A percentile compares a stretch with the other conserved stretches of the same genome.
phyloP scores from a whole-genome alignment of 2,113 vertebrate genomes.

The Ammodytes dubius region DNA sequence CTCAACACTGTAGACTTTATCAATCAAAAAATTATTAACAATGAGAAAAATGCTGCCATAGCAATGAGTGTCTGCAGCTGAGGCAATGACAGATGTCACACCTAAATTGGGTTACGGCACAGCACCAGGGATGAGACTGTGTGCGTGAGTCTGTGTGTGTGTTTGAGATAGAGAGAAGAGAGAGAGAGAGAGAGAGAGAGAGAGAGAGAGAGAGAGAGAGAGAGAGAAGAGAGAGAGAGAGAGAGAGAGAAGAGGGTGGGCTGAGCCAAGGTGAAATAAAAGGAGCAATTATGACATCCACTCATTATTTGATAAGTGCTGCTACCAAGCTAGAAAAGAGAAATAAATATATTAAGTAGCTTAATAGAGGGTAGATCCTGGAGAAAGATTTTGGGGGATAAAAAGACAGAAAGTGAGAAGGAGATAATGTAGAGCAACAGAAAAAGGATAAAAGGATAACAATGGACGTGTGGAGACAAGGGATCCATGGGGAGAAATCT shows the following conservation, averaged over 20 bases:
- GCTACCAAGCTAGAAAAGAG: conserved; percentile 38
- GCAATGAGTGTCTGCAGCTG: conserved; percentile 46
- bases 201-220: background rate
- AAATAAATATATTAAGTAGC: conserved; percentile 56
- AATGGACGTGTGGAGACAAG: conserved; percentile 54
- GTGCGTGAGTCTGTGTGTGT: conserved; percentile 19
- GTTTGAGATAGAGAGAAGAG: conserved; percentile 10
- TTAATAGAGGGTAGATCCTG: conserved; percentile 43
- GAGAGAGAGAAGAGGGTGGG: background rate
- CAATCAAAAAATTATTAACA: conserved; percentile 73
- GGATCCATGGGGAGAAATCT: conserved; percentile 42
- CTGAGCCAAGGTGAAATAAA: conserved; percentile 47
- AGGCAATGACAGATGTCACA: conserved; percentile 62
- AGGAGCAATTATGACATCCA: conserved; percentile 62
- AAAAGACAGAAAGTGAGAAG: conserved; percentile 43
- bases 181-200: background rate
- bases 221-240: background rate
- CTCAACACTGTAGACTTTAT: conserved; percentile 59
- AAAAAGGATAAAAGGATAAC: conserved; percentile 54
- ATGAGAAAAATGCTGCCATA: conserved; percentile 71
- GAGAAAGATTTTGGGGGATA: conserved; percentile 41
- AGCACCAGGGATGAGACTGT: conserved; percentile 23
- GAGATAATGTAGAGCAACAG: conserved; percentile 45
- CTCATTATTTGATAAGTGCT: conserved; percentile 63
- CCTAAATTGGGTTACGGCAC: conserved; percentile 58